A percentile compares a stretch with the other conserved stretches of the same genome.
phyloP scores from a whole-genome alignment of 2,888 invertebrate species.

The Drosophila ustulata region DNA sequence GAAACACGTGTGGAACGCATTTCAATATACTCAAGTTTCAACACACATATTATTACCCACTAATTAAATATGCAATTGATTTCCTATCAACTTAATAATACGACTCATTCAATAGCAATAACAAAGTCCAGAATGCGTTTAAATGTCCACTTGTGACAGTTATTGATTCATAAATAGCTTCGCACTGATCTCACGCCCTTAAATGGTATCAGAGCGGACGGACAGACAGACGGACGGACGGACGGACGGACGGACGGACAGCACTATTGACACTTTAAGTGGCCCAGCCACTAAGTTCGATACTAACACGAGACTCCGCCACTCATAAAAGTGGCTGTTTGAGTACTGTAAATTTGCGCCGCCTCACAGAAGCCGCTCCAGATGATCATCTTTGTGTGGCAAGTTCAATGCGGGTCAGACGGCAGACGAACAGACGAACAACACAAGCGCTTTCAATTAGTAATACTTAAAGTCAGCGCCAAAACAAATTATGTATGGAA shows the following conservation, averaged over 20 bases:
- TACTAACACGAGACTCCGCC: slow-evolving; percentile 84
- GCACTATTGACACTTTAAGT: slow-evolving; percentile 42
- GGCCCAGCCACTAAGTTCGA: slow-evolving; percentile 17
- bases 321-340: slow-evolving; percentile 83
- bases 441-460: slow-evolving; percentile 39
- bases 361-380: slow-evolving; percentile 85
- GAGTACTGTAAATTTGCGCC: slow-evolving; percentile 83
- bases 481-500: slow-evolving; percentile 29
- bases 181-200: slow-evolving; percentile 21
- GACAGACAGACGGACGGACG: slow-evolving; percentile 15
- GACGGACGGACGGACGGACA: slow-evolving; percentile 6
- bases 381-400: slow-evolving; percentile 79
- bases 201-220: slow-evolving; percentile 1
- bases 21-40: neutral
- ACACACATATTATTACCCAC: neutral
- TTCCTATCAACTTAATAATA: slow-evolving; percentile 10
- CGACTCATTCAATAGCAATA: neutral
- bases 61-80: slow-evolving; percentile 19
- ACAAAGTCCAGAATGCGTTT: neutral
- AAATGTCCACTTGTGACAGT: slow-evolving; percentile 14
- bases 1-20: no score
- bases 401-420: slow-evolving; percentile 54
- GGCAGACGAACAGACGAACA: slow-evolving; percentile 3
- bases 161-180: slow-evolving; percentile 39
- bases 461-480: slow-evolving; percentile 23